Base-by-base conservation (phyloP, 2,888 invertebrate species). In the Brachynemurus nebulosus region DNA sequence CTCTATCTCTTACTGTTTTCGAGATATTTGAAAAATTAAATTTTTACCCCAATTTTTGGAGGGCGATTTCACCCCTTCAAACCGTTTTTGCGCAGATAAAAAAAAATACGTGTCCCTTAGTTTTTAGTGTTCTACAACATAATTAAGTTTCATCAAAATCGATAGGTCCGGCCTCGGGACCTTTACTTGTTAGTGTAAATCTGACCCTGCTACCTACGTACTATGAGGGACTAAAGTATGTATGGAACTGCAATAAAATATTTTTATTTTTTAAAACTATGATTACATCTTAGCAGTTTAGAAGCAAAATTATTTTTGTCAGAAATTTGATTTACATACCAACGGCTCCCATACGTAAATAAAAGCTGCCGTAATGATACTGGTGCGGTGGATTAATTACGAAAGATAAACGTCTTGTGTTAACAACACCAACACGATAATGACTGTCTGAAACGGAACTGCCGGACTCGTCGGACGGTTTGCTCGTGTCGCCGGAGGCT, bases 341-440 rank as follows among this genome's bases (percentile, higher is more conserved):
- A 52, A 92, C 90, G 48, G 91, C 91, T 16, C 91, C 91, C 84
- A 91, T 86, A 53, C 91, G 73, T 47, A 92, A 69, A 64, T 92
- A 92, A 65, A 92, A 91, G 64, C 90, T 90, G 41, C 91, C 91
- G 57, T 88, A 90, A 63, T 90, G 88, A 54, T 86, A 82, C 48
- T 72, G 71, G 45, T 71, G 68, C 36, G 72, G 62, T 2, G 73
- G 65, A 2, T 69, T 64, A 50, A 68, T 50, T 37, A 65, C 47
- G 33, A 40, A 76, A 64, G 59, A 76, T 54, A 51, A 69, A 55
- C 65, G 69, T 62, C 65, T 59, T 47, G 52, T 70, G 61, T 25
- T 63, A 56, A 50, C 65, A 52, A 47, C 66, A 60, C 50, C 64
- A 59, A 54, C 68, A 16, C 55, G 51, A 27, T 34, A 19, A 14